Evolutionary conservation across 1,140 invertebrate species (phyloP), one percentile per base, ranked within the genome.

Genomic region (Oppia nitens): DNA sequence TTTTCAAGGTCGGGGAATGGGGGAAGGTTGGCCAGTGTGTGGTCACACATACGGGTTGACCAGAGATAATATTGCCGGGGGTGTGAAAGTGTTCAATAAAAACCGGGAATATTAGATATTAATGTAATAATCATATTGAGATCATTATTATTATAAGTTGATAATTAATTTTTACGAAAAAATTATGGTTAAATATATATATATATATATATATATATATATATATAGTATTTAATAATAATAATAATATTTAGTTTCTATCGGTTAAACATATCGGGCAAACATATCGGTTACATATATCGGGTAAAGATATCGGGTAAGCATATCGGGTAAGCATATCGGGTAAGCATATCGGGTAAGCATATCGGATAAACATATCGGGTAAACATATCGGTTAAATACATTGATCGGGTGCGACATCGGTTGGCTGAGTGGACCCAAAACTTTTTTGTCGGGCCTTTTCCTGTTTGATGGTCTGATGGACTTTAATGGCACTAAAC

Each of bases 401-500:
- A 20, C 23, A 26, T n/a, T 26, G 20, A 17, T 40, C 4, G 47
- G 21, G 14, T 11, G 20, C 12, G 9, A 17, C 9, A 25, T 51
- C 49, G 21, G n/a, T 51, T 51, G 49, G 27, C 14, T 14, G 9
- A 14, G 12, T 20, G 14, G n/a, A 21, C 25, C 17, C 27, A 24
- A 32, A 32, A 3, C 23, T 27, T 50, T 62, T 53, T 47, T 61
- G 54, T 55, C 52, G 56, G 2, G 28, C 25, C 14, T 61, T 17
- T 23, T 51, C 53, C 23, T 54, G 17, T 32, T 61, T 59, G 6
- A 64, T 28, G 14, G 58, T 55, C 3, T 64, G 52, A 29, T 63
- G 61, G 6, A 64, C 52, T 53, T 60, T 59, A 9, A 52, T 21
- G 49, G 61, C 61, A 58, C 61, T 64, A 29, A 53, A 60, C 3